Conservation (phyloP, 2,888 invertebrate genomes). For the Leucozona laternaria region DNA sequence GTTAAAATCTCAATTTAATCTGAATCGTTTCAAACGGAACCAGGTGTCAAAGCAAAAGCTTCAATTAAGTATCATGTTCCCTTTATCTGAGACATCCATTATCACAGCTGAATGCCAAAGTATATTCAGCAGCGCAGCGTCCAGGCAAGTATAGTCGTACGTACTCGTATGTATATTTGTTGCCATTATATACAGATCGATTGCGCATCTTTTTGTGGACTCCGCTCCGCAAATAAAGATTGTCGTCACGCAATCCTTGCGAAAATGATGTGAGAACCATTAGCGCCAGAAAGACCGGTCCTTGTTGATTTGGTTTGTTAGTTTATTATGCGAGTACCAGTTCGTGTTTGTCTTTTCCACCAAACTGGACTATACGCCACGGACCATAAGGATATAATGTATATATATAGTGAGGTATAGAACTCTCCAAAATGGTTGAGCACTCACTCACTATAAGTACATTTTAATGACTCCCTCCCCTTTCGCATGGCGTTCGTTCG, state of each 20-base stretch:
- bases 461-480: constrained; percentile 65
- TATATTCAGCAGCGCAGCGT: neutral
- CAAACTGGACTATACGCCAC: neutral
- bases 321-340: neutral
- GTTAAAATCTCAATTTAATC: neutral
- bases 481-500: neutral
- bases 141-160: neutral
- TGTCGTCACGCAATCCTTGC: constrained; percentile 69
- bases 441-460: constrained; percentile 51
- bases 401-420: neutral
- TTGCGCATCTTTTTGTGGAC: constrained; percentile 11
- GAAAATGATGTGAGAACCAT: constrained; percentile 72
- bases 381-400: constrained; percentile 27
- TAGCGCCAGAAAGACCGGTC: constrained; percentile 71
- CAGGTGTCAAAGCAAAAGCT: constrained; percentile 52
- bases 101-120: constrained; percentile 5
- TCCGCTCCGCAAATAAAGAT: constrained; percentile 45
- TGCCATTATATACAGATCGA: constrained; percentile 1
- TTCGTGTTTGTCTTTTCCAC: neutral
- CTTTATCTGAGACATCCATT: constrained; percentile 47
- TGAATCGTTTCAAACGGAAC: neutral
- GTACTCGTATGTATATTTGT: too few relatives aligned
- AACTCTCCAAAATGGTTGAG: constrained; percentile 54
- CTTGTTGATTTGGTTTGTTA: constrained; percentile 17
- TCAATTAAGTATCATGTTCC: constrained; percentile 39